These are phyloP conservation scores for Mellilla xanthometata DNA, from an alignment of 2,888 invertebrate species.

Conservation along the genomic window DNA sequence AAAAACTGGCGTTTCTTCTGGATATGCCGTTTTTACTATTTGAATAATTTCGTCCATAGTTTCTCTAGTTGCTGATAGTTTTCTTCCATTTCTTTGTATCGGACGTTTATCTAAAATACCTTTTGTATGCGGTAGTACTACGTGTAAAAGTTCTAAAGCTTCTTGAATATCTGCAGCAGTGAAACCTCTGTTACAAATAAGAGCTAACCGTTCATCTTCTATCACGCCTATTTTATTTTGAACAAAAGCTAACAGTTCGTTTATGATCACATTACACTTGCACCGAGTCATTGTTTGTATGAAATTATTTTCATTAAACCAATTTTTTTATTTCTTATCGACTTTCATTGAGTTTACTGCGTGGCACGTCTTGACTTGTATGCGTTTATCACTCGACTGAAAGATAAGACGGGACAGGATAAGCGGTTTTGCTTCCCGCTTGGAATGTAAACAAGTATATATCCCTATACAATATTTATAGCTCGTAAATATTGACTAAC, in stretches of 20 bases:
- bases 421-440: conserved; percentile 6
- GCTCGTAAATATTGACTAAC: conserved; percentile 11
- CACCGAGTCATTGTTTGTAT: conserved; percentile 11
- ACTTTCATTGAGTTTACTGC: neutral
- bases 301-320: too few species aligned
- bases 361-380: conserved; percentile 12
- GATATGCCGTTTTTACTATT: neutral
- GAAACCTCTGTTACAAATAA: conserved; percentile 16
- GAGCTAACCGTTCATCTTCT: conserved; percentile 17
- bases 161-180: conserved; percentile 9
- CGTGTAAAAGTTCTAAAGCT: conserved; percentile 4
- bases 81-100: conserved; percentile 10
- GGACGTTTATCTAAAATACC: neutral
- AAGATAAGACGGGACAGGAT: conserved; percentile 18
- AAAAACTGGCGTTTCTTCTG: conserved; percentile 7
- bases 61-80: conserved; percentile 5
- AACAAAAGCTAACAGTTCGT: conserved; percentile 19
- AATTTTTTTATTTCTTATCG: too few species aligned
- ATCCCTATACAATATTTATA: conserved; percentile 15
- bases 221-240: conserved; percentile 18
- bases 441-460: conserved; percentile 12
- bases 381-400: conserved; percentile 13
- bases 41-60: conserved; percentile 14
- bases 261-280: conserved; percentile 16
- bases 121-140: neutral